Percentiles rank a stretch among this genome's conserved stretches.
Evolutionary conservation across 2,113 vertebrate genomes (phyloP).

Genomic region (Heterotilapia buettikoferi): DNA sequence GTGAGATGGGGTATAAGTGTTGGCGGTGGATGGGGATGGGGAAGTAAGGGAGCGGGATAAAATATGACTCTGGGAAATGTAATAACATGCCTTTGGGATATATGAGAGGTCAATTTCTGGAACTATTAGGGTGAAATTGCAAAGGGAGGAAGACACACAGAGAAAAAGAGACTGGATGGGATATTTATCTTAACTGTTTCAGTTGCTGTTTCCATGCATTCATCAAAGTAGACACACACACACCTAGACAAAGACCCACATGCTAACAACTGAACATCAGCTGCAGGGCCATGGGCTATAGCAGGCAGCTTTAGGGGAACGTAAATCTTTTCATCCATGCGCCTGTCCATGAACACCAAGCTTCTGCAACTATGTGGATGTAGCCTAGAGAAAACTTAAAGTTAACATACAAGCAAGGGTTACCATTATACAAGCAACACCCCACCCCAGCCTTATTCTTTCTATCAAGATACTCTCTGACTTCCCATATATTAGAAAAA

Average conservation of each 20-base stretch:
- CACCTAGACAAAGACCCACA: neutral
- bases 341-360: neutral
- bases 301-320: neutral
- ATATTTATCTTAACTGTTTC: slow-evolving; percentile 35
- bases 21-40: neutral
- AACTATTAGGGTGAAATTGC: slow-evolving; percentile 63
- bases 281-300: slow-evolving; percentile 4
- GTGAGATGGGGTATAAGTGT: slow-evolving; percentile 20
- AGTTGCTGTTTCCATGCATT: slow-evolving; percentile 41
- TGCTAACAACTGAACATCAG: neutral
- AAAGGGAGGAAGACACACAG: slow-evolving; percentile 16
- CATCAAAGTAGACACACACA: slow-evolving; percentile 5
- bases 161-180: neutral
- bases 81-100: slow-evolving; percentile 62
- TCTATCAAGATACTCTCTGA: neutral
- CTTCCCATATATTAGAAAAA: neutral
- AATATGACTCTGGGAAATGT: slow-evolving; percentile 56
- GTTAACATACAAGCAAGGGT: neutral
- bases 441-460: neutral
- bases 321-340: slow-evolving; percentile 35
- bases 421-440: neutral
- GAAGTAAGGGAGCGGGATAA: slow-evolving; percentile 13
- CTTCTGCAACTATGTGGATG: neutral
- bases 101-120: slow-evolving; percentile 60
- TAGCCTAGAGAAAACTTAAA: slow-evolving; percentile 1